phyloP scores from a whole-genome alignment of 2,888 invertebrate species.

The Tenthredo amoena region DNA sequence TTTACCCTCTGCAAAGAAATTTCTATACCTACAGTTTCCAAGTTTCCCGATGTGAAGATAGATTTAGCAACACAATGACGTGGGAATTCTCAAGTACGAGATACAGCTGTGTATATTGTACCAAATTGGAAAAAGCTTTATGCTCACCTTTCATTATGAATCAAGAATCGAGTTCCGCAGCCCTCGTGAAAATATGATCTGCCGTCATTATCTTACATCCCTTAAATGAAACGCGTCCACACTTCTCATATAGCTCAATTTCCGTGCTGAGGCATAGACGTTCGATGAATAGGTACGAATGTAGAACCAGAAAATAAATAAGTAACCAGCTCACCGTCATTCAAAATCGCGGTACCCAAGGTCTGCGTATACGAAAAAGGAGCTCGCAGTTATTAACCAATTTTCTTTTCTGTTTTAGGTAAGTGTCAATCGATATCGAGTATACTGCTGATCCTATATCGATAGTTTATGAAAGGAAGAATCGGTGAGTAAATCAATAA shows the following conservation, averaged over 20 bases:
- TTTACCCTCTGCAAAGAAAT: not conserved
- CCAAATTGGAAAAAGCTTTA: not conserved
- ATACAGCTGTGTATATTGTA: not conserved
- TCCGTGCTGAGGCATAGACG: not conserved
- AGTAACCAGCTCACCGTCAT: not conserved
- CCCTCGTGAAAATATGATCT: constrained; percentile 1
- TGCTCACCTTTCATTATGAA: not conserved
- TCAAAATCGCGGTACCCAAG: not conserved
- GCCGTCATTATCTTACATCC: constrained; percentile 36
- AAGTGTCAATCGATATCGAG: constrained; percentile 6
- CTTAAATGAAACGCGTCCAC: not conserved
- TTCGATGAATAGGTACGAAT: not conserved
- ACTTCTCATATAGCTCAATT: not conserved
- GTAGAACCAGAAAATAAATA: not conserved
- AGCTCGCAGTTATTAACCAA: not conserved
- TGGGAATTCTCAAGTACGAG: constrained; percentile 1
- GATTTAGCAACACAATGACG: not conserved
- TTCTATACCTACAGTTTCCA: not conserved
- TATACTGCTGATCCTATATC: not conserved
- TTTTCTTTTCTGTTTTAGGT: constrained; percentile 22
- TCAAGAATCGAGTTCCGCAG: not conserved
- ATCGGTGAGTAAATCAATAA: not conserved
- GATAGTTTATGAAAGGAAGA: not conserved
- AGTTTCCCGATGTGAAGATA: not conserved
- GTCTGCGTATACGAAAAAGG: not conserved